Base-by-base conservation (phyloP, 2,113 vertebrate species). In the Cochlearius cochlearius region DNA sequence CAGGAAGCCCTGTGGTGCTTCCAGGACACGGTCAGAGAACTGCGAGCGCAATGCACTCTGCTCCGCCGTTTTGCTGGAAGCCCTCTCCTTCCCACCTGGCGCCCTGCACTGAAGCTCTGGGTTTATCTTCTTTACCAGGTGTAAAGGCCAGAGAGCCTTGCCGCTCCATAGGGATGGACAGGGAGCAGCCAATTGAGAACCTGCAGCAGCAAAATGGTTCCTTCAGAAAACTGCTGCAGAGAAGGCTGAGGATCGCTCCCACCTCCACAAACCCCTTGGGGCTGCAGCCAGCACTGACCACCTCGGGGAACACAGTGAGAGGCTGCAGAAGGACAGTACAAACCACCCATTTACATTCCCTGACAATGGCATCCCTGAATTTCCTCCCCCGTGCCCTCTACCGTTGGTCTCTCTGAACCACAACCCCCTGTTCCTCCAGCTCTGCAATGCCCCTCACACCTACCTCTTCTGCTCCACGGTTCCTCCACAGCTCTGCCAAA, bases 171-270 rank as follows among this genome's bases (percentile, higher is more conserved):
- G 13, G 23, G 19, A 41, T 11, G 20, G 41, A 82, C 38, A 58
- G 7, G 7, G 21, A 95, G 19, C 20, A 67, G 59, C 23, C 25
- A 36, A 13, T 23, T 3, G 34, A 90, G 58, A 83, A 86, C 43
- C 47, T 63, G 80, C 68, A 94, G 90, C 50, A 96, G 45, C 73
- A 94, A 94, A 94, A 96, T 90, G 91, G 87, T 94, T 94, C 93
- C 92, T 56, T 21, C 7, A 3, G 47, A 88, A 71, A 91, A 10
- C 9, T 45, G 15, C 89, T 73, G 84, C 78, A 90, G 64, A 64
- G 84, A 52, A 60, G 50, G 45, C 79, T 77, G 86, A 83, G 58
- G 72, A 73, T 67, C 5, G 1, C 22, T 76, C 29, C 69, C 83
- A 87, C 71, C 53, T 94, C 66, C 63, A 78, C 62, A 85, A 39